phyloP scores from a whole-genome alignment of 2,113 vertebrate genomes.

The Pimephales promelas region DNA sequence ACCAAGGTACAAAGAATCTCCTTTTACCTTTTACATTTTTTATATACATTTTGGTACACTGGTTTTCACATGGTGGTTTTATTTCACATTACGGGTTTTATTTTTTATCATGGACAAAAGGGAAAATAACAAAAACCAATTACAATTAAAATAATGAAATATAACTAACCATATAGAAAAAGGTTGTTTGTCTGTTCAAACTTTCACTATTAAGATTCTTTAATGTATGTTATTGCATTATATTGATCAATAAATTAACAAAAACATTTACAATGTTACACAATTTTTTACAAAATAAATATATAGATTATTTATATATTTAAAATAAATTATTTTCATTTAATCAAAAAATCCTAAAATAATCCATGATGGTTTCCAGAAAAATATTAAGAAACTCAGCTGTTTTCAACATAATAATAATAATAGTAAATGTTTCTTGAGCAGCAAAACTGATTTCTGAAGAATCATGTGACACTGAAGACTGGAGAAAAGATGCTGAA shows the following conservation, averaged over 20 bases:
- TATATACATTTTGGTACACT: neutral
- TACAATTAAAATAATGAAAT: neutral
- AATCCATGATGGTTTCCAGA: neutral
- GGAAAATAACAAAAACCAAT: neutral
- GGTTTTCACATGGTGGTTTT: neutral
- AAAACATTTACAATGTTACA: too few relatives aligned
- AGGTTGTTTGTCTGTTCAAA: neutral
- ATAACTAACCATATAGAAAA: neutral
- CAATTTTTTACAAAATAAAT: too few relatives aligned
- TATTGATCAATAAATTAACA: too few relatives aligned
- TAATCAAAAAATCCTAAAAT: neutral
- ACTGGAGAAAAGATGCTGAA: neutral
- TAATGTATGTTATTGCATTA: neutral
- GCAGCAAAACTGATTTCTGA: neutral
- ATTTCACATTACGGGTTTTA: neutral
- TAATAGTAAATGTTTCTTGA: neutral
- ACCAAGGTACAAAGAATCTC: conserved; percentile 73
- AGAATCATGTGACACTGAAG: neutral
- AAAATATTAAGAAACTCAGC: neutral
- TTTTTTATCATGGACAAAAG: neutral
- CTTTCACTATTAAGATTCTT: neutral
- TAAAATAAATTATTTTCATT: neutral
- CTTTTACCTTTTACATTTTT: neutral
- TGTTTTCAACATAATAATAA: neutral
- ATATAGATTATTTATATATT: too few relatives aligned